phyloP scores from a whole-genome alignment of 2,797 vertebrate species.

The Clarias fuscus region DNA sequence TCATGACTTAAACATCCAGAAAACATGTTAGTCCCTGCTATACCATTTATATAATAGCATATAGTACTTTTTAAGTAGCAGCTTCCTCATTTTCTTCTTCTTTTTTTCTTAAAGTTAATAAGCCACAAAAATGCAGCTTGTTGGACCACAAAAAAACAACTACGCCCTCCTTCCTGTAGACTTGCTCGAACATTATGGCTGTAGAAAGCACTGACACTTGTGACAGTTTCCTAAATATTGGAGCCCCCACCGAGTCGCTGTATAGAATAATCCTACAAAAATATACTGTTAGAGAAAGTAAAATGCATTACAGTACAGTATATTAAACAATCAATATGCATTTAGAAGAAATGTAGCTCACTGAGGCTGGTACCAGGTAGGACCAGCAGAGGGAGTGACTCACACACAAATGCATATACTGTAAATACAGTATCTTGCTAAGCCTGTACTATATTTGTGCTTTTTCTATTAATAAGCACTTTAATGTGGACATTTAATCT shows the following conservation, averaged over 20 bases:
- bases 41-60: not conserved
- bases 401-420: not conserved
- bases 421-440: not conserved
- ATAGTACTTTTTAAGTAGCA: not conserved
- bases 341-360: not conserved
- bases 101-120: not conserved
- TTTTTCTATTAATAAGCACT: not conserved
- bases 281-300: not conserved
- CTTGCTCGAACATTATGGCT: no score
- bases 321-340: not conserved
- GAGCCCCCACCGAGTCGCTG: not conserved
- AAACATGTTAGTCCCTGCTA: not conserved
- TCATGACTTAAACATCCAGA: not conserved
- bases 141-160: not conserved
- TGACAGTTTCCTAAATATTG: not conserved
- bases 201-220: not conserved
- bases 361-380: not conserved
- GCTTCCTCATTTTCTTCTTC: not conserved
- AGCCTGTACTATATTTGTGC: not conserved
- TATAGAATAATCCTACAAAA: not conserved
- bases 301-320: not conserved
- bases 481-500: not conserved
- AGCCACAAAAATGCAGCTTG: conserved; percentile 1
- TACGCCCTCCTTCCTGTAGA: not conserved
- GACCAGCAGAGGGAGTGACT: conserved; percentile 33